phyloP scores from a whole-genome alignment of 2,113 vertebrate species.

The Gymnorhina tibicen region DNA sequence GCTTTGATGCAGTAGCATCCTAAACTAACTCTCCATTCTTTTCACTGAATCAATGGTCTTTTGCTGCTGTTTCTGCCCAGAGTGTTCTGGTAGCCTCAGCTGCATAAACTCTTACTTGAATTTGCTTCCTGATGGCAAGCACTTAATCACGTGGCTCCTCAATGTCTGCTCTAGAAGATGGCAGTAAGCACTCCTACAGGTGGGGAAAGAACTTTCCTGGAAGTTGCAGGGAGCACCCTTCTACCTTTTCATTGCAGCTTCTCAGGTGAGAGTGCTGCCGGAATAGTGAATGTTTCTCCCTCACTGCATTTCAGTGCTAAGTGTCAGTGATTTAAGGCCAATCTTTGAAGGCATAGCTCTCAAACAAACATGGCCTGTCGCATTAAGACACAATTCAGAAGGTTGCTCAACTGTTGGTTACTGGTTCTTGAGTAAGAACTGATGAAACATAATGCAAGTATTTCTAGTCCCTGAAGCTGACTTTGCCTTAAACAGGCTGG shows the following conservation, averaged over 20 bases:
- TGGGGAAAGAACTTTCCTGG: not conserved
- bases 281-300: not conserved
- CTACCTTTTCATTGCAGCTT: not conserved
- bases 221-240: not conserved
- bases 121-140: not conserved
- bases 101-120: not conserved
- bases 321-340: not conserved
- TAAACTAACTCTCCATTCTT: not conserved
- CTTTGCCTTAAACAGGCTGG: not conserved
- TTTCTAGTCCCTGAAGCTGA: not conserved
- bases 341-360: not conserved
- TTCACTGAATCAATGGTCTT: not conserved
- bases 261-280: not conserved
- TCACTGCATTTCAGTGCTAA: not conserved
- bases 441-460: not conserved
- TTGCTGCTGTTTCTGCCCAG: not conserved
- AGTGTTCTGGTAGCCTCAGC: not conserved
- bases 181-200: not conserved
- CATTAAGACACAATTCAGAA: not conserved
- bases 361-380: not conserved
- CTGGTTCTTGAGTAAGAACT: not conserved
- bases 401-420: not conserved
- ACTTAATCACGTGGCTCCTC: not conserved
- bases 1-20: not conserved
- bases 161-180: not conserved